Evolutionary conservation across 1,140 invertebrate species (phyloP), one percentile per base, ranked within the genome.

Genomic region (Uloborus diversus): DNA sequence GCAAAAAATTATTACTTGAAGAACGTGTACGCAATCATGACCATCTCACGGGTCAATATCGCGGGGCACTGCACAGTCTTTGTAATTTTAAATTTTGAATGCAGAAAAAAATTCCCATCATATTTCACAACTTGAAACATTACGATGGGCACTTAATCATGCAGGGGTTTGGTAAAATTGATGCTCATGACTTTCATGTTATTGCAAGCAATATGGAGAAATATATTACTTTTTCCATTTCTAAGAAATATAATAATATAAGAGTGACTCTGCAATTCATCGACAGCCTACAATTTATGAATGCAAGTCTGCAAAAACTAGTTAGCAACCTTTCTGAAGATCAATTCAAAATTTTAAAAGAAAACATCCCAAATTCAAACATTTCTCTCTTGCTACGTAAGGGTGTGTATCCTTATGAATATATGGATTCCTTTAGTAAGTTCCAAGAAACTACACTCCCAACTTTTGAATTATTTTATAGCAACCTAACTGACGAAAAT

Each of bases 71-170:
- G 17, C 68, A 70, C 35, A 28, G 17, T 23, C 3, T 2, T 0
- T 57, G 68, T 35, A 70, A 70, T 57, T 23, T 70, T 0, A 57
- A 35, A 9, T 70, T 20, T 32, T 5, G 32, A 23, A n/a, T 37
- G 14, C 20, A 11, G 7, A 25, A 37, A n/a, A 73, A 59, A 25
- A 73, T 73, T 7, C 53, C 33, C 7, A 56, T 73, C 1, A 23
- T 37, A 3, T 61, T 73, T 59, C 56, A 59, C 28, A 73, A 73
- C 13, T 23, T 61, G 20, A 59, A 28, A 23, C 17, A 42, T 30
- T 73, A 59, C 32, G 69, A 73, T 27, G 33, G 20, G 27, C 69
- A 73, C 25, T 7, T 30, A 1, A 9, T 59, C 5, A 73, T 69
- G 47, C 23, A 73, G 27, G 23, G 11, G 11, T n/a, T 73, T 11